Evolutionary conservation across 1,140 invertebrate species (phyloP).

Genomic region (Drosophila gunungcola): DNA sequence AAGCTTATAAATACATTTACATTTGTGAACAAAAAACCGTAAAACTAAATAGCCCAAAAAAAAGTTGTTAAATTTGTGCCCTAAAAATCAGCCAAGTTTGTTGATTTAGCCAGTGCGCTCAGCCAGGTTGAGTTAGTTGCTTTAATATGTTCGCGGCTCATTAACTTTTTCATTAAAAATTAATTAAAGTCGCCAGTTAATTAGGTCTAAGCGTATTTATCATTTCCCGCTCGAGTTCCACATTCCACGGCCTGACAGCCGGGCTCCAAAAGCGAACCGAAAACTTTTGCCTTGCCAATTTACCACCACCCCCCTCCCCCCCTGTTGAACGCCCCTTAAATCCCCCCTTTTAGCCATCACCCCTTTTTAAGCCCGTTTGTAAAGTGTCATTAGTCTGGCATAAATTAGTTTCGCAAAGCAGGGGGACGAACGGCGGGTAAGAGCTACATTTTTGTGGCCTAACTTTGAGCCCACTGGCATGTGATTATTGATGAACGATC

Average conservation of each 20-base stretch:
- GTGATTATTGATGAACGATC: slow-evolving; percentile 83
- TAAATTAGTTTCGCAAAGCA: slow-evolving; percentile 72
- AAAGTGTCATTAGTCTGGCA: slow-evolving; percentile 83
- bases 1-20: no score
- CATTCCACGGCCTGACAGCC: slow-evolving; percentile 63
- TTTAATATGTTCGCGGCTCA: slow-evolving; percentile 77
- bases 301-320: background rate
- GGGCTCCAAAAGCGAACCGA: slow-evolving; percentile 56
- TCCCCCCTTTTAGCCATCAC: background rate
- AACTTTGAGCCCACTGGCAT: slow-evolving; percentile 68
- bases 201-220: slow-evolving; percentile 84
- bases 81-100: slow-evolving; percentile 10
- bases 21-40: no score
- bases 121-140: slow-evolving; percentile 49
- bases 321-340: background rate
- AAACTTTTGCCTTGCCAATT: slow-evolving; percentile 67
- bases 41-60: no score
- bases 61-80: no score
- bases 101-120: slow-evolving; percentile 1
- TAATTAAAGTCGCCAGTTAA: slow-evolving; percentile 83
- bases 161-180: slow-evolving; percentile 83
- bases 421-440: background rate
- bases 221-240: slow-evolving; percentile 72
- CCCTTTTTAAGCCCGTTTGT: slow-evolving; percentile 40
- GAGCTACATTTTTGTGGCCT: slow-evolving; percentile 72